Base-by-base conservation (phyloP, 2,888 invertebrate species). In the Asteroscopus sphinx region DNA sequence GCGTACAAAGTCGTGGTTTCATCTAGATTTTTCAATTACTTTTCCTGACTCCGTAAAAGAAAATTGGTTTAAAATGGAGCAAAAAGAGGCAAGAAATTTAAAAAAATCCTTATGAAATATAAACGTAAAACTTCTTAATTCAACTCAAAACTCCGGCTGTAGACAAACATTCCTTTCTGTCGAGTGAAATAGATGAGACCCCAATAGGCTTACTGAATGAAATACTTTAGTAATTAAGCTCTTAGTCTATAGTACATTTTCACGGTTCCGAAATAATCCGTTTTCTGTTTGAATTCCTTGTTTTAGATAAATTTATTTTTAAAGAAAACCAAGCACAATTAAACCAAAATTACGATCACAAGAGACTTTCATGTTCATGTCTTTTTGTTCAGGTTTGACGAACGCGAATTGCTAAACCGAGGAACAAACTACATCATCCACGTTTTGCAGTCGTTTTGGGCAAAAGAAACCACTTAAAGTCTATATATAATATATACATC, bases 171-270 rank as follows among this genome's bases (percentile, higher is more conserved):
- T 61, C 49, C 33, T 45, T 52, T 52, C 39, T 33, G 4, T 28
- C 48, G 36, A 48, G 41, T 41, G 33, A 56, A 68, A 73, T 73
- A 53, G 57, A 60, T 68, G 49, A 53, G 48, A 58, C 46, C 57
- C 55, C 48, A 61, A 66, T 56, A 58, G 44, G 58, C 47, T 56
- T 49, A 73, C 44, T 49, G 44, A 41, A 61, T 49, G 44, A 41
- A 61, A 55, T 46, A 55, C 55, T 44, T 52, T 46, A 65, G 54
- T 72, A 72, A 73, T 72, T 60, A 72, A 68, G 73, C 55, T 52
- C 32, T 72, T 57, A 72, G 15, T 42, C 35, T 48, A 45, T 53
- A 52, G 36, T 36, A 44, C 30, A 40, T 35, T 59, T 52, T 57
- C 39, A 40, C 30, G 40, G 21, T 37, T 25, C 25, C 37, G 8